Conservation (phyloP, 2,888 invertebrate species). For the Epinotia brunnichana region DNA sequence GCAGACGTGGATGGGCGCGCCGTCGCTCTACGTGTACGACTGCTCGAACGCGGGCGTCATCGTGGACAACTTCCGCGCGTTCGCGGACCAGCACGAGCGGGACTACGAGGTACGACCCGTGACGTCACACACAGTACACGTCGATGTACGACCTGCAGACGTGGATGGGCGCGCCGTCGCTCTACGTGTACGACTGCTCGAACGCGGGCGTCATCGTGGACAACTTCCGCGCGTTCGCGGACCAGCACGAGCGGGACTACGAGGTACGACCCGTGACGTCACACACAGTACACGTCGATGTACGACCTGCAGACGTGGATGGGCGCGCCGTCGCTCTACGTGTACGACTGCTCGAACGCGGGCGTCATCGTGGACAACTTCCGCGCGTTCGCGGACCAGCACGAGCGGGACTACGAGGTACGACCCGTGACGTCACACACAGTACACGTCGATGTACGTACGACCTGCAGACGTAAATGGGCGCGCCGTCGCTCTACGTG, state of each 20-base stretch:
- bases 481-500: not conserved
- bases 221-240: constrained; percentile 93
- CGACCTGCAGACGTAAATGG: not conserved
- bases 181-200: too few species aligned
- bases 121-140: not conserved
- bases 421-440: not conserved
- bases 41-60: constrained; percentile 99
- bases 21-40: constrained; percentile 99
- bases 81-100: constrained; percentile 95
- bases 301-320: constrained; percentile 99
- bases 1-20: constrained; percentile 99
- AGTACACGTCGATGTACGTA: not conserved
- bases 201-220: constrained; percentile 97
- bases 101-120: constrained; percentile 85
- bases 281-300: constrained; percentile 96
- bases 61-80: constrained; percentile 94
- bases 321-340: constrained; percentile 99
- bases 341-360: constrained; percentile 99
- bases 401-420: constrained; percentile 91
- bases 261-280: constrained; percentile 70
- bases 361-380: constrained; percentile 97
- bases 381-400: constrained; percentile 94
- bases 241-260: constrained; percentile 93
- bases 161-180: not conserved
- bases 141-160: not conserved